Conservation (phyloP, 2,113 vertebrate genomes). For the zebrafish (Danio rerio) region DNA sequence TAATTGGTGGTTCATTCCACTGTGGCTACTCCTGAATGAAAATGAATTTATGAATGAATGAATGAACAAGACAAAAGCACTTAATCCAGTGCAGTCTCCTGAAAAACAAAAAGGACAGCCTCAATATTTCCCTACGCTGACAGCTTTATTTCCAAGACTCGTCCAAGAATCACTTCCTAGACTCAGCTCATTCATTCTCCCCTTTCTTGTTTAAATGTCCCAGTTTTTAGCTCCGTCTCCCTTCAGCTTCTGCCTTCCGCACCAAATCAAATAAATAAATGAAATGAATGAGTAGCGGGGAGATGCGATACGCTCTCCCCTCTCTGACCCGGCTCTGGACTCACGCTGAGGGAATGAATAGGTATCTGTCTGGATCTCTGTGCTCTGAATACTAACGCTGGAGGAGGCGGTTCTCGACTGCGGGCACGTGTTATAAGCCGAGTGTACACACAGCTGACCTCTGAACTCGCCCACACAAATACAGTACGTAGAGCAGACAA, state of each 20-base stretch:
- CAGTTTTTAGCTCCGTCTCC: slow-evolving; percentile 18
- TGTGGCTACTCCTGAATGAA: too few species aligned
- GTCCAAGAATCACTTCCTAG: not conserved
- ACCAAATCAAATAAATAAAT: slow-evolving; percentile 36
- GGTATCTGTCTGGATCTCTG: slow-evolving; percentile 76
- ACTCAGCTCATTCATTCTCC: not conserved
- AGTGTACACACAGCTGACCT: slow-evolving; percentile 69
- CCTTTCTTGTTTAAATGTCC: slow-evolving; percentile 7
- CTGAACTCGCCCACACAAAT: slow-evolving; percentile 71
- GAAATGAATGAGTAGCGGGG: slow-evolving; percentile 36
- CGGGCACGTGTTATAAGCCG: slow-evolving; percentile 66
- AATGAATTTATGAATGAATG: too few species aligned
- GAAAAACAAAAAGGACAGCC: not conserved
- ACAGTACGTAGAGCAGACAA: not conserved
- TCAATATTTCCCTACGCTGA: not conserved
- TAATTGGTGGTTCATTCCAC: too few species aligned
- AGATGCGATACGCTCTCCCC: slow-evolving; percentile 21
- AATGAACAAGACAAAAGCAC: too few species aligned
- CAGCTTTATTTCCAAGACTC: too few species aligned
- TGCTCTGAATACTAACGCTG: slow-evolving; percentile 75
- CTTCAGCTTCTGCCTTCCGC: slow-evolving; percentile 17
- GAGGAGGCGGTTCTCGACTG: slow-evolving; percentile 52
- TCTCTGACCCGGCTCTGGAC: slow-evolving; percentile 46
- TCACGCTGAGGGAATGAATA: slow-evolving; percentile 75
- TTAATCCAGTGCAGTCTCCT: too few species aligned